These are phyloP conservation scores for Tetramorium parvispinum DNA, from an alignment of 1,140 invertebrate genomes.

Conservation along the genomic window DNA sequence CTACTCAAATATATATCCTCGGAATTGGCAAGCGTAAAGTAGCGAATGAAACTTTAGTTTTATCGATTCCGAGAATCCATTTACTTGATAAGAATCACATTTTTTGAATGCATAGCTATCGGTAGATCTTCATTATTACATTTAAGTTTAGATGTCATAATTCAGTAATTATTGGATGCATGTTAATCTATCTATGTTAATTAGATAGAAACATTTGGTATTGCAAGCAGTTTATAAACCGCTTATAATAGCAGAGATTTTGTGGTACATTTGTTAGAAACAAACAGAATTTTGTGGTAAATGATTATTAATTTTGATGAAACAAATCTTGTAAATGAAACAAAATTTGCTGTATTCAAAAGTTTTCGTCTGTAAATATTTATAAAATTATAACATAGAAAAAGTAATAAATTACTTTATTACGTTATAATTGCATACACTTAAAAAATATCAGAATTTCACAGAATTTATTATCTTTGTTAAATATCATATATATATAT, in stretches of 20 bases:
- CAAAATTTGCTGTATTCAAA: background rate
- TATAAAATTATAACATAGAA: background rate
- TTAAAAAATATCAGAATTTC: background rate
- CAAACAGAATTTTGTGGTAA: background rate
- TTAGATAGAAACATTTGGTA: background rate
- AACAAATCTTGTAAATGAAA: conserved; percentile 9
- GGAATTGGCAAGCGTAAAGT: conserved; percentile 2
- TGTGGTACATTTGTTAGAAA: background rate
- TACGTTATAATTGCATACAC: background rate
- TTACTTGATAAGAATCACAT: conserved; percentile 15
- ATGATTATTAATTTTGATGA: background rate
- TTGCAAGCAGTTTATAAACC: background rate
- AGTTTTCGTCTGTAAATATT: background rate
- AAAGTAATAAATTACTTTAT: background rate
- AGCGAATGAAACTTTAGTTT: background rate
- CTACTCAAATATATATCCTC: background rate
- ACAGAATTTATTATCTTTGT: background rate
- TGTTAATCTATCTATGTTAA: conserved; percentile 3
- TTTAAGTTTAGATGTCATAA: background rate
- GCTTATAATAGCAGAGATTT: background rate
- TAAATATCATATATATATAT: background rate
- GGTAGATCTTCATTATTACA: conserved; percentile 3
- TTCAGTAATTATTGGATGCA: background rate
- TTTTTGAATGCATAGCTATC: background rate
- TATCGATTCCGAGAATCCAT: background rate